Evolutionary conservation across 2,888 invertebrate species (phyloP).

Genomic region (Agriopis aurantiaria): DNA sequence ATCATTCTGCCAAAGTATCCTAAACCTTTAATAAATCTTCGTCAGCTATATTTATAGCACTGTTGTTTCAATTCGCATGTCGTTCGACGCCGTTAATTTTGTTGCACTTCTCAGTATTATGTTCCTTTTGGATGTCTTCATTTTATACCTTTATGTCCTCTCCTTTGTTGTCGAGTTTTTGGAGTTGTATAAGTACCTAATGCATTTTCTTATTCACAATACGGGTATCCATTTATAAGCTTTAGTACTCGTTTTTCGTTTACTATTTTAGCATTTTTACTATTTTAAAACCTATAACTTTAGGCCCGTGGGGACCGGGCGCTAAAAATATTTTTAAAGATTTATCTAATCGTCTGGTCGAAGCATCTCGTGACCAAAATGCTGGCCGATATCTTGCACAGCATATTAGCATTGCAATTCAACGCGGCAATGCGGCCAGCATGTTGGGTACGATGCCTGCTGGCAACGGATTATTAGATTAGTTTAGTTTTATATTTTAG

Average conservation of each 20-base stretch:
- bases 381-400: too few species aligned
- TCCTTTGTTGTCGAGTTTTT: constrained; percentile 17
- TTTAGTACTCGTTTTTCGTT: background rate
- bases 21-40: background rate
- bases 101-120: constrained; percentile 16
- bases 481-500: too few species aligned
- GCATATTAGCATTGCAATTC: too few species aligned
- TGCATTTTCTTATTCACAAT: background rate
- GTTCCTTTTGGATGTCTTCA: constrained; percentile 20
- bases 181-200: background rate
- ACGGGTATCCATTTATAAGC: background rate
- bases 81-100: constrained; percentile 9
- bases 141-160: constrained; percentile 18
- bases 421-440: too few species aligned
- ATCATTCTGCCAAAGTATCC: background rate
- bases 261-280: too few species aligned
- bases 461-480: too few species aligned
- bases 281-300: too few species aligned
- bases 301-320: too few species aligned
- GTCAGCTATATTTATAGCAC: constrained; percentile 5
- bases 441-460: too few species aligned
- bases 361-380: too few species aligned
- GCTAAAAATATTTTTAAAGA: too few species aligned
- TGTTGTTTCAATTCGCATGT: constrained; percentile 5
- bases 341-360: too few species aligned